phyloP scores from a whole-genome alignment of 2,113 vertebrate species.

The Pachyramphus minor region DNA sequence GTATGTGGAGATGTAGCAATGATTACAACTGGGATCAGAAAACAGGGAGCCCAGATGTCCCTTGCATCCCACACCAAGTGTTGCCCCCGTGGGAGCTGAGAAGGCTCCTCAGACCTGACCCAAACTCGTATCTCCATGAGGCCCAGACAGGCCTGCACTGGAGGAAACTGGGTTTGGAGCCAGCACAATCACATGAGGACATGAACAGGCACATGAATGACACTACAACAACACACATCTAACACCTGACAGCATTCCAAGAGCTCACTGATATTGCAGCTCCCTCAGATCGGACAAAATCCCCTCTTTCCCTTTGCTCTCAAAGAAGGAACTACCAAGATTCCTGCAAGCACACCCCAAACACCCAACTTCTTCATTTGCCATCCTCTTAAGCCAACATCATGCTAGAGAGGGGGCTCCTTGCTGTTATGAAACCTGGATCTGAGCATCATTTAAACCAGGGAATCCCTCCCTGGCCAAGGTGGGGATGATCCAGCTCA shows the following conservation, averaged over 20 bases:
- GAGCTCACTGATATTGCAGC: neutral
- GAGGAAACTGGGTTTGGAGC: neutral
- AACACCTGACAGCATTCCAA: neutral
- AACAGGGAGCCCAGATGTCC: neutral
- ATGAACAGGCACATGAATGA: neutral
- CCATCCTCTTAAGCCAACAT: neutral
- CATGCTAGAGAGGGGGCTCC: neutral
- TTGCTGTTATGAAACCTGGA: neutral
- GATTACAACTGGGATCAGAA: neutral
- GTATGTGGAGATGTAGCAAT: neutral
- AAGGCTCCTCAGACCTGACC: neutral
- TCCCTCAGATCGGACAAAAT: neutral
- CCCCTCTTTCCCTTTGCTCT: neutral
- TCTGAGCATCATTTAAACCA: neutral
- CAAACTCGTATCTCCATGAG: neutral
- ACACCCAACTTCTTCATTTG: neutral
- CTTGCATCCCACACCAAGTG: accelerated
- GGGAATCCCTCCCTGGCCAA: neutral
- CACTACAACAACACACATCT: neutral
- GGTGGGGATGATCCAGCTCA: neutral
- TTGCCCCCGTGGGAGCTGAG: accelerated
- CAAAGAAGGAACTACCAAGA: neutral
- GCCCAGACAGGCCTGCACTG: neutral
- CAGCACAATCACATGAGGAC: neutral
- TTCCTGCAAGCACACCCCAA: neutral